Evolutionary conservation across 2,888 invertebrate genomes (phyloP), one percentile per base, ranked within the genome.

Genomic region (Osedax frankpressi): DNA sequence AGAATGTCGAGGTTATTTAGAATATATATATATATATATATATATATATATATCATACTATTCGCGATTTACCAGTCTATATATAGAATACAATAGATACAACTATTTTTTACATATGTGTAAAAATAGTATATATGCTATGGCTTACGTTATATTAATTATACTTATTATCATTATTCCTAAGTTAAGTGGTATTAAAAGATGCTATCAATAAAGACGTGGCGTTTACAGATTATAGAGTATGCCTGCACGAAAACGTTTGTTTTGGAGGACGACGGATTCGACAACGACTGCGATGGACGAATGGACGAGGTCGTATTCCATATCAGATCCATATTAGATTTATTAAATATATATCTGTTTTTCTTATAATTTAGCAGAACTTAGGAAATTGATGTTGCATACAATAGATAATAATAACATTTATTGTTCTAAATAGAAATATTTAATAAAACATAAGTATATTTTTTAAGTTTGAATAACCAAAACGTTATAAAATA

Each of bases 201-300:
- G n/a, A n/a, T n/a, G n/a, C n/a, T n/a, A n/a, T n/a, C n/a, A n/a
- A n/a, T n/a, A n/a, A n/a, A n/a, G n/a, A n/a, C n/a, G n/a, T n/a
- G n/a, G n/a, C 19, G 44, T 44, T 11, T 19, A 44, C 44, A 44
- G 44, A 44, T 44, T 19, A 44, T 44, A 44, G 19, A 30, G 1
- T 69, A 70, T 27, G 70, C 73, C 6, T 77, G 77, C 70, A 69
- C 28, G 3, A 28, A 11, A n/a, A 69, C 70, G 2, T 30, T 19
- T 25, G 62, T 63, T 24, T 11, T 30, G 3, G 14, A 25, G 2
- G 76, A 71, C 19, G 78, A 78, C 68, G 71, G 30, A 19, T 72
- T 77, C 26, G 78, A 78, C 71, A 78, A 78, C 69, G 77, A 78
- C 67, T 78, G 78, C 72, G 77, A 78, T 67, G 75, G 76, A 1